Evolutionary conservation across 2,113 vertebrate genomes (phyloP).

Genomic region (Clupea harengus): DNA sequence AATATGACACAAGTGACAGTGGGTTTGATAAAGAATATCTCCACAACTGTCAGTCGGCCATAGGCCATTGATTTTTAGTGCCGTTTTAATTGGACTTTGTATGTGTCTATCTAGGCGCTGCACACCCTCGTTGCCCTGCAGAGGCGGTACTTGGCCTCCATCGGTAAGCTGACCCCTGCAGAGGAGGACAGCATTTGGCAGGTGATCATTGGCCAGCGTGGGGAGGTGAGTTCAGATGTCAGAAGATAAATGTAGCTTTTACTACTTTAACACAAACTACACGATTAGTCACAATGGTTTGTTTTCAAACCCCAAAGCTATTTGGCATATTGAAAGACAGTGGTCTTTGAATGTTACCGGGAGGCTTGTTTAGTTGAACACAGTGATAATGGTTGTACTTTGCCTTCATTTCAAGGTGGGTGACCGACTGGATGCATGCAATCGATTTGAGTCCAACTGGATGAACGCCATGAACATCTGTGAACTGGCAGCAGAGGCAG

Average conservation of each 20-base stretch:
- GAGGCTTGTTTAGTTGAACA: background rate
- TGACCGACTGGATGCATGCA: constrained; percentile 62
- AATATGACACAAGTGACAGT: too few relatives aligned
- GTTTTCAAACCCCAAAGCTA: background rate
- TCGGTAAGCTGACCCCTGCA: constrained; percentile 63
- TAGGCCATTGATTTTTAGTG: background rate
- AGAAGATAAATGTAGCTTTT: background rate
- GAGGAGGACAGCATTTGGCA: constrained; percentile 75
- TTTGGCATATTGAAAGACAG: background rate
- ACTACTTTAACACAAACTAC: background rate
- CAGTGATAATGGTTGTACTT: background rate
- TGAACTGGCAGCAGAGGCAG: constrained; percentile 68
- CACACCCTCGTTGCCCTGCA: constrained; percentile 73
- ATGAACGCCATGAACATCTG: constrained; percentile 64
- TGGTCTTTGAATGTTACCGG: background rate
- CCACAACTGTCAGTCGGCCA: too few relatives aligned
- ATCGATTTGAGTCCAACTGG: constrained; percentile 69
- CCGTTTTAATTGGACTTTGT: background rate
- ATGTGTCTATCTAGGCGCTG: constrained; percentile 61
- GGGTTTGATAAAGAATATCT: too few relatives aligned
- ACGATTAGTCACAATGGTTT: background rate
- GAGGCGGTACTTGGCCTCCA: constrained; percentile 63
- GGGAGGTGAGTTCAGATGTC: constrained; percentile 57
- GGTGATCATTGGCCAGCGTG: constrained; percentile 73
- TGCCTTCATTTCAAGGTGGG: constrained; percentile 56